Percentiles rank a stretch among this genome's conserved stretches.
Evolutionary conservation across 2,797 vertebrate genomes (phyloP).

Genomic region (Luscinia megarhynchos): DNA sequence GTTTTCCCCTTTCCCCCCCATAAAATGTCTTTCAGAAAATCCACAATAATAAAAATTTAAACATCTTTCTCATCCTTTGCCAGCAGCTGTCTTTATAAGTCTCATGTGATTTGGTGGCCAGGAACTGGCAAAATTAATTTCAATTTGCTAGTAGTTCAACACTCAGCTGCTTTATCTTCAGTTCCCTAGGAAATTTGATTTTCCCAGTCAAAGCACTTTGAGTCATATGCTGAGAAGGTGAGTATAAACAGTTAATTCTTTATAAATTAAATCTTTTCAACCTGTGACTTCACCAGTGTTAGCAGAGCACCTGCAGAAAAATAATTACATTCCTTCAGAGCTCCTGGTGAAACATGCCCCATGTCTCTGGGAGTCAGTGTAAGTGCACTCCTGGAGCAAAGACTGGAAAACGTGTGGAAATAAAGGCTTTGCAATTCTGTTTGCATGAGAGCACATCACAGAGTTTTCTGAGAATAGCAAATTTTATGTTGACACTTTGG

Average conservation of each 20-base stretch:
- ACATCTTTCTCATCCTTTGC: not conserved
- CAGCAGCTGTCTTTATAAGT: not conserved
- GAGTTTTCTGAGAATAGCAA: not conserved
- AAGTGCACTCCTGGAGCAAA: not conserved
- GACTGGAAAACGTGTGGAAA: not conserved
- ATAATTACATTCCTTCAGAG: not conserved
- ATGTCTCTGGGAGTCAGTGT: not conserved
- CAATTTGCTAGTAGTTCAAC: not conserved
- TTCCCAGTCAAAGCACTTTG: not conserved
- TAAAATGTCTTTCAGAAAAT: not conserved
- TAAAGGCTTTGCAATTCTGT: not conserved
- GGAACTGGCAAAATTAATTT: not conserved
- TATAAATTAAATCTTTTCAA: not conserved
- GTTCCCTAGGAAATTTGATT: not conserved
- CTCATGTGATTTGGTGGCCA: not conserved
- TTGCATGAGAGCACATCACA: not conserved
- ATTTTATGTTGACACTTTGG: not conserved
- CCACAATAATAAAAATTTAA: not conserved
- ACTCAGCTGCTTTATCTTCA: not conserved
- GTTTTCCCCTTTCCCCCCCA: rapidly evolving
- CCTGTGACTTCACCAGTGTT: not conserved
- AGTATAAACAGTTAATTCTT: not conserved
- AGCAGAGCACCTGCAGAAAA: not conserved
- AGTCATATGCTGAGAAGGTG: not conserved
- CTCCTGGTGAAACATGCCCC: not conserved